Percentiles rank a stretch among this genome's conserved stretches.
Conservation (phyloP, 64 coral and sea anemone genomes). For the Platygyra sinensis region DNA sequence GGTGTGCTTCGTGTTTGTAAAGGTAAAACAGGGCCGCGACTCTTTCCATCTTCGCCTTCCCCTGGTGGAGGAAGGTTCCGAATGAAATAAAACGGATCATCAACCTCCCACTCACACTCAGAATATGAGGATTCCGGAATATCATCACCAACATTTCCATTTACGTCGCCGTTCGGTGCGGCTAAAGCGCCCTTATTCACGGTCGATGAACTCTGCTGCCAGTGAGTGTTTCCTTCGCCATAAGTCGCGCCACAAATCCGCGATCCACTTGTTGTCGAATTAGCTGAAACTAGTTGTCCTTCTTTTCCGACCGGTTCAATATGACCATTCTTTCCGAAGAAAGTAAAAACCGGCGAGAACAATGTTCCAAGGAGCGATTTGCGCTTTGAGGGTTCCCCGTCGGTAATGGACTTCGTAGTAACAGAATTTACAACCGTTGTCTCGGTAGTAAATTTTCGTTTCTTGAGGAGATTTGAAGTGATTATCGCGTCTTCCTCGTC, state of each 20-base stretch:
- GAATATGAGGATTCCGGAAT: constrained; percentile 20
- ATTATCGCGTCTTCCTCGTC: constrained; percentile 92
- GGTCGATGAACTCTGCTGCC: constrained; percentile 54
- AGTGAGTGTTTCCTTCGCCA: constrained; percentile 45
- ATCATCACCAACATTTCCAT: constrained; percentile 94
- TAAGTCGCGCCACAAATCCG: constrained; percentile 49
- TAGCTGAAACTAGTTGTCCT: constrained; percentile 32
- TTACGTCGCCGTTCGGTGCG: constrained; percentile 77
- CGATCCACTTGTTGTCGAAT: constrained; percentile 8
- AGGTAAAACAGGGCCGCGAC: constrained; percentile 88
- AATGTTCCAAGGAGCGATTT: constrained; percentile 93
- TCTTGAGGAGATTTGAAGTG: constrained; percentile 90
- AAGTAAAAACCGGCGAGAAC: constrained; percentile 95
- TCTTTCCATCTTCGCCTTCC: constrained; percentile 84
- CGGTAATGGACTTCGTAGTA: constrained; percentile 36
- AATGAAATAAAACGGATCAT: constrained; percentile 97
- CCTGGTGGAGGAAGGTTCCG: constrained; percentile 91
- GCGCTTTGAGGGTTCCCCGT: constrained; percentile 53
- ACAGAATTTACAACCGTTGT: constrained; percentile 65
- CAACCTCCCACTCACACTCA: constrained; percentile 75
- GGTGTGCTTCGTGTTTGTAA: constrained; percentile 94
- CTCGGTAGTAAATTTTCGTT: constrained; percentile 94
- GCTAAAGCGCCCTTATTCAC: constrained; percentile 46
- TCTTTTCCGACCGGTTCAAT: constrained; percentile 72
- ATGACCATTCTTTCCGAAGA: constrained; percentile 98